phyloP scores from a whole-genome alignment of 64 coral and sea anemone genomes.

The Montipora capricornis region DNA sequence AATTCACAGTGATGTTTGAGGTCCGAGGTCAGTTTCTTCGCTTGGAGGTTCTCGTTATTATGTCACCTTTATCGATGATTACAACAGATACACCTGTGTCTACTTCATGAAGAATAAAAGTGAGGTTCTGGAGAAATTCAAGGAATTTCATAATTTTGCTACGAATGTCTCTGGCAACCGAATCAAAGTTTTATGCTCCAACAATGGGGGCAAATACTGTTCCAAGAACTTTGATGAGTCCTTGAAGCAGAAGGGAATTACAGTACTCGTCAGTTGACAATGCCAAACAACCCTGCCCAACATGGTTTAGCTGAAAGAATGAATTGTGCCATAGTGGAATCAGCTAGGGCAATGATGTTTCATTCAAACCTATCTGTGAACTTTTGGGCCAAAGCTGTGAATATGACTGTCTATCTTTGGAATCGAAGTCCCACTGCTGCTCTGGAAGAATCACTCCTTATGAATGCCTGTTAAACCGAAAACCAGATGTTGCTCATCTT shows the following conservation, averaged over 20 bases:
- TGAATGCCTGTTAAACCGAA: slow-evolving; percentile 47
- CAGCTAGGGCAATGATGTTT: not conserved
- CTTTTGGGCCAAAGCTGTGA: slow-evolving; percentile 74
- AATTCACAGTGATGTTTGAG: slow-evolving; percentile 52
- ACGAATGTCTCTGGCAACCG: not conserved
- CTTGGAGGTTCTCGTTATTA: slow-evolving; percentile 48
- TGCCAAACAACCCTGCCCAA: slow-evolving; percentile 58
- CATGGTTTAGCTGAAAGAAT: slow-evolving; percentile 32
- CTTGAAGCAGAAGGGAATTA: slow-evolving; percentile 51
- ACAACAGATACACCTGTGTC: slow-evolving; percentile 41
- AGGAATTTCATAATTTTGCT: slow-evolving; percentile 23
- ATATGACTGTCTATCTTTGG: slow-evolving; percentile 51
- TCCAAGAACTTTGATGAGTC: slow-evolving; percentile 61
- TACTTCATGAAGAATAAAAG: slow-evolving; percentile 60
- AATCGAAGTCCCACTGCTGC: slow-evolving; percentile 49
- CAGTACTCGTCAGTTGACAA: slow-evolving; percentile 32
- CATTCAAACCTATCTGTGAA: slow-evolving; percentile 34
- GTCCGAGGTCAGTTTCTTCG: slow-evolving; percentile 13
- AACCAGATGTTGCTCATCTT: slow-evolving; percentile 34
- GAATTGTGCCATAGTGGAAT: slow-evolving; percentile 62
- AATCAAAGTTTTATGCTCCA: slow-evolving; percentile 36
- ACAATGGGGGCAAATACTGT: slow-evolving; percentile 65
- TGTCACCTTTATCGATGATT: slow-evolving; percentile 65
- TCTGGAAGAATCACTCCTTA: slow-evolving; percentile 44
- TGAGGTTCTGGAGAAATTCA: slow-evolving; percentile 54